These are phyloP conservation scores for Perccottus glenii DNA, from an alignment of 2,113 vertebrate species.

Conservation along the genomic window DNA sequence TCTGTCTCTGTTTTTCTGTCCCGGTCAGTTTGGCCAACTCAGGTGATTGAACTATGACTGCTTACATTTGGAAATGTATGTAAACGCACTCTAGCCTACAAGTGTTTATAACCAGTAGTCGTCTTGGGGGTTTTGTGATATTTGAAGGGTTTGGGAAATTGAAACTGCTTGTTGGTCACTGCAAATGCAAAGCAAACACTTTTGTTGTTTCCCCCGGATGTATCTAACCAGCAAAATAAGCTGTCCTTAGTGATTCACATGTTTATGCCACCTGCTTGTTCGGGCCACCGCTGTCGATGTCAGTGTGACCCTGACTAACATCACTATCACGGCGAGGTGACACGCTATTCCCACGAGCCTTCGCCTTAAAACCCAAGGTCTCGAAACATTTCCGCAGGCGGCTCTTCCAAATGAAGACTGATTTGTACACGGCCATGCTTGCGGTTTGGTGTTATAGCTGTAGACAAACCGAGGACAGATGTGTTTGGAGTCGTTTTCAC, in stretches of 20 bases:
- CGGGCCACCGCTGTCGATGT: slow-evolving; percentile 38
- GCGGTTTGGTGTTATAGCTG: slow-evolving; percentile 71
- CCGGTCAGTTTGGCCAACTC: slow-evolving; percentile 29
- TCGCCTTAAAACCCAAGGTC: slow-evolving; percentile 58
- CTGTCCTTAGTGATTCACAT: slow-evolving; percentile 30
- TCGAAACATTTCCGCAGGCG: slow-evolving; percentile 71
- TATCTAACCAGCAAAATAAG: slow-evolving; percentile 1
- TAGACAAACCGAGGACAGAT: slow-evolving; percentile 79
- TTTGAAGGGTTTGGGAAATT: slow-evolving; percentile 4
- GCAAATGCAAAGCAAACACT: background rate
- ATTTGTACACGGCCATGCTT: slow-evolving; percentile 76
- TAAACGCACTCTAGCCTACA: slow-evolving; percentile 16
- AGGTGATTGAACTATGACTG: slow-evolving; percentile 15
- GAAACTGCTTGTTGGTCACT: background rate
- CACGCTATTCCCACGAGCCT: slow-evolving; percentile 58
- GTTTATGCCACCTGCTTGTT: slow-evolving; percentile 59
- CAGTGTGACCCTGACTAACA: slow-evolving; percentile 51
- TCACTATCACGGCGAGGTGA: slow-evolving; percentile 50
- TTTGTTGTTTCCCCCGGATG: slow-evolving; percentile 1
- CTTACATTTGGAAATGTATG: slow-evolving; percentile 23
- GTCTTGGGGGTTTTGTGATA: background rate
- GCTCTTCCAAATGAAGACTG: slow-evolving; percentile 63
- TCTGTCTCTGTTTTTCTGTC: slow-evolving; percentile 12
- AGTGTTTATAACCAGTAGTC: slow-evolving; percentile 20
- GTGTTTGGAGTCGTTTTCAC: slow-evolving; percentile 57